These are phyloP conservation scores for Aphodius granarius DNA, from an alignment of 2,888 invertebrate species.

Conservation along the genomic window DNA sequence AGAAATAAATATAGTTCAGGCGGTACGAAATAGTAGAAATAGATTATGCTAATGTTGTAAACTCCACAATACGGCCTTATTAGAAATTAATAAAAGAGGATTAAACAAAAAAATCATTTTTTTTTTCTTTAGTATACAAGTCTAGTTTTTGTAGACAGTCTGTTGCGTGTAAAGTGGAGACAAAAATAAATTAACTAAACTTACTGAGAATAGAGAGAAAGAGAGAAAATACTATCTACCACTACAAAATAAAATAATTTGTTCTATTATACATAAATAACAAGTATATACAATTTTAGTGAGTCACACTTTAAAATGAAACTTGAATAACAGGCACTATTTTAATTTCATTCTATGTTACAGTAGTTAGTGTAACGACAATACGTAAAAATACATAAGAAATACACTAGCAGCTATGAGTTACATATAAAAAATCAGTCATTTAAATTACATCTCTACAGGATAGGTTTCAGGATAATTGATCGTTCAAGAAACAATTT, in stretches of 20 bases:
- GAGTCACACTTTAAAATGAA: neutral
- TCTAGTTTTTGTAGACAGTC: conserved; percentile 3
- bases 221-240: conserved; percentile 3
- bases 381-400: neutral
- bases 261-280: conserved; percentile 10
- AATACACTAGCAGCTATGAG: neutral
- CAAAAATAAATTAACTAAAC: conserved; percentile 13
- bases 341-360: neutral
- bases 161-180: conserved; percentile 1
- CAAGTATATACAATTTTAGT: conserved; percentile 8
- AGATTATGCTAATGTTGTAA: neutral
- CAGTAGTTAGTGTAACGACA: neutral
- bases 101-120: neutral
- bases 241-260: conserved; percentile 5
- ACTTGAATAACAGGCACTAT: neutral
- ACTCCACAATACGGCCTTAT: neutral
- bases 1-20: neutral
- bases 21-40: neutral
- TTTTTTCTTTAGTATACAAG: neutral
- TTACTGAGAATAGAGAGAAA: neutral
- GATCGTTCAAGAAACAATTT: neutral
- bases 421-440: neutral
- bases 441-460: neutral
- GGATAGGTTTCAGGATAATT: neutral
- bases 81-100: neutral